Conservation (phyloP, 2,888 invertebrate species). For the Chirona hameri region DNA sequence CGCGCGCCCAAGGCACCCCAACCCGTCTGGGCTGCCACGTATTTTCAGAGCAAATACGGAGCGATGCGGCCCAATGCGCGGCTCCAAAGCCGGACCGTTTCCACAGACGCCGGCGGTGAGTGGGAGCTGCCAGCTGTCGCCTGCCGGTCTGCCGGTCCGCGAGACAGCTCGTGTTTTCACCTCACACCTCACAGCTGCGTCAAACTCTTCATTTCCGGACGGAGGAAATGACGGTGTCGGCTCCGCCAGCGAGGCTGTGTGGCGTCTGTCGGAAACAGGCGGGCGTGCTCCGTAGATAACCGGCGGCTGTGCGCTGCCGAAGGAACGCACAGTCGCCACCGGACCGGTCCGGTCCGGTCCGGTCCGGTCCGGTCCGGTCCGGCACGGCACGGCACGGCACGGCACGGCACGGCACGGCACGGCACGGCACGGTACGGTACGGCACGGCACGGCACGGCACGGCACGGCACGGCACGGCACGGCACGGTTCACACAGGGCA, state of each 20-base stretch:
- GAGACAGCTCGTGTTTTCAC: no score
- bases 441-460: no score
- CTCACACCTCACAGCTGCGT: neutral
- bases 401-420: no score
- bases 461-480: no score
- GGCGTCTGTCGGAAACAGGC: neutral
- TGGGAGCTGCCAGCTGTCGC: neutral
- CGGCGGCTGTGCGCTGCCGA: no score
- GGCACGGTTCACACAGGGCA: neutral
- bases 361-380: no score
- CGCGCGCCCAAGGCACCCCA: neutral
- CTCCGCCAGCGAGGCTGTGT: neutral
- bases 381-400: no score
- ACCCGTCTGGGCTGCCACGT: neutral
- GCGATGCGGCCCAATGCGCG: neutral
- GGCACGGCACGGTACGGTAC: no score
- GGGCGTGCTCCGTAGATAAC: neutral
- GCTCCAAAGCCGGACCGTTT: neutral
- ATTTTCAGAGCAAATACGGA: neutral
- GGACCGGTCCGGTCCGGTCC: no score
- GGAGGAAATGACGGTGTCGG: neutral
- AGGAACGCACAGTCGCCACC: no score
- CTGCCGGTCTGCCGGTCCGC: neutral
- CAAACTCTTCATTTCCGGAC: constrained; percentile 6
- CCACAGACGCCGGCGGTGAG: neutral